Base-by-base conservation (phyloP, 1,140 invertebrate species). In the Hetaerina americana region DNA sequence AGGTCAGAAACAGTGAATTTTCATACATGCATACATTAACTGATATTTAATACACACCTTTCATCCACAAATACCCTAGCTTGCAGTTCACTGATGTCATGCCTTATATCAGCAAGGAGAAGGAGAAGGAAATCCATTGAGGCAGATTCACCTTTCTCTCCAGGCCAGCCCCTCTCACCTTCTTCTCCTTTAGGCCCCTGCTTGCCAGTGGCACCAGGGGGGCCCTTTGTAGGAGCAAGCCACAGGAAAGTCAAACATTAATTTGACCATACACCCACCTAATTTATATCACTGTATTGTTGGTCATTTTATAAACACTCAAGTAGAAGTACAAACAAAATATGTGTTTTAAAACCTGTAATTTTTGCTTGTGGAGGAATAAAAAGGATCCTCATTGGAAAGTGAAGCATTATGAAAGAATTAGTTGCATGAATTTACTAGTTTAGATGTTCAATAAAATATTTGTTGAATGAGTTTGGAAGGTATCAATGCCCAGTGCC, bases 41-140 rank as follows among this genome's bases (percentile, higher is more conserved):
- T n/a, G n/a, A n/a, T n/a, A n/a, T n/a, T n/a, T n/a, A 75, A 26
- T 70, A 80, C 81, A 82, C 78, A 87, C 86, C 77, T 80, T 78
- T 86, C 84, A 5, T 82, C 83, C 31, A 82, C 79, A 73, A 86
- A 89, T 15, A 89, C 85, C 76, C 79, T 82, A 27, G 82, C 80
- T 75, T 88, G 87, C 27, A 89, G 77, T 72, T 86, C 84, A 28
- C 83, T 81, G 72, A 89, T 85, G 76, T 88, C 87, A 75, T 87
- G 85, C 71, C 85, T 79, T 0, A 89, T 77, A 76, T 88, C 87
- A 3, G 87, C 87, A 27, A 89, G 75, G 70, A 88, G 77, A 2
- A 88, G 79, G 31, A 88, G 78, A 73, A 88, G 79, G 66, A 88
- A 84, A 75, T 89, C 87, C 66, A 88, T 80, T 15, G 85, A 86